Evolutionary conservation across 2,113 vertebrate genomes (phyloP).

Genomic region (Dicaeum eximium): DNA sequence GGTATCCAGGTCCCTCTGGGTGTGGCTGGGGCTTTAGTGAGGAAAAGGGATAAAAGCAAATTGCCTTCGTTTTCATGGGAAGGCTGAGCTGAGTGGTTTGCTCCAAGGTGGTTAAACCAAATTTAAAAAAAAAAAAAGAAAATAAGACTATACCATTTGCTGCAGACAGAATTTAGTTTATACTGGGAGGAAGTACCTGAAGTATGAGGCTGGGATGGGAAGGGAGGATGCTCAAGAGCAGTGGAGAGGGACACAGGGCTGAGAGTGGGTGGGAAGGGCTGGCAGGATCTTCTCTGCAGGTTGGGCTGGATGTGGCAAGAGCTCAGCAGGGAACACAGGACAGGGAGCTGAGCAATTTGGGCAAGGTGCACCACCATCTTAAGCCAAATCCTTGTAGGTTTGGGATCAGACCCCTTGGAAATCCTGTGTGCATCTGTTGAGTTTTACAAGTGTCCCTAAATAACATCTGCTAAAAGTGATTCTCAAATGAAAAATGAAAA

Average conservation of each 20-base stretch:
- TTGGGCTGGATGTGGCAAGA: background rate
- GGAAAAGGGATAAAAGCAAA: background rate
- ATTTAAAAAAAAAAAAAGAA: background rate
- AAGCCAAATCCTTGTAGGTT: background rate
- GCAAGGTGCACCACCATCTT: background rate
- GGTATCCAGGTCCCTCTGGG: fast-evolving
- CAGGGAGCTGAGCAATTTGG: background rate
- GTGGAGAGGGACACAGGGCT: background rate
- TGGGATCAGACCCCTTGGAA: background rate
- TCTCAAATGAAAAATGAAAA: conserved; percentile 16
- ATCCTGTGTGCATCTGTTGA: background rate
- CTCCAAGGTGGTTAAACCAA: background rate
- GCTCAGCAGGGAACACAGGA: background rate
- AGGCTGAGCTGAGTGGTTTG: background rate
- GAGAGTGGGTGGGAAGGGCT: background rate
- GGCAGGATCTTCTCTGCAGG: background rate
- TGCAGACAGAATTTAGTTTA: background rate
- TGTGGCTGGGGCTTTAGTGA: background rate
- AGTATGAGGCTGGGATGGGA: background rate
- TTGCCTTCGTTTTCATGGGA: background rate
- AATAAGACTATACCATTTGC: fast-evolving
- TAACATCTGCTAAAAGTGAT: background rate
- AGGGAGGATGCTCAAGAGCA: background rate
- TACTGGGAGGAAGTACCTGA: background rate
- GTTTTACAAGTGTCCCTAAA: background rate